These are phyloP conservation scores for Lepidurus apus DNA, from an alignment of 1,140 invertebrate species.

Conservation along the genomic window DNA sequence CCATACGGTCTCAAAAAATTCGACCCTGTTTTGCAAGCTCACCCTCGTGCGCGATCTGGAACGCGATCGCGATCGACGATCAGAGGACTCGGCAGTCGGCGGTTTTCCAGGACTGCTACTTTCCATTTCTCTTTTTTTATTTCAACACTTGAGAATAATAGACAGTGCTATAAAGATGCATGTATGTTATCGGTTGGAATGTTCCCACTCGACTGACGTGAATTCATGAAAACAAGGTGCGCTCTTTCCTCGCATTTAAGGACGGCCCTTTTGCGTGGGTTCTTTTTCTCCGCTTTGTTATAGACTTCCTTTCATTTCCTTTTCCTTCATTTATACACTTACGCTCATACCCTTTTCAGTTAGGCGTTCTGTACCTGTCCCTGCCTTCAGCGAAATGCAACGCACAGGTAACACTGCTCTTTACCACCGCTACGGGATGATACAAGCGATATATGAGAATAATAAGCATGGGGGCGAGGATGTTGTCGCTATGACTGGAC, in stretches of 20 bases:
- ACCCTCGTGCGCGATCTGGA: conserved; percentile 26
- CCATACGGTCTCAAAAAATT: conserved; percentile 32
- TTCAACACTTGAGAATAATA: background rate
- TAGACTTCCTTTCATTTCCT: conserved; percentile 10
- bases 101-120: conserved; percentile 31
- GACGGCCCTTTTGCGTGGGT: background rate
- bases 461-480: background rate
- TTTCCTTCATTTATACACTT: background rate
- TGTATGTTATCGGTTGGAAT: background rate
- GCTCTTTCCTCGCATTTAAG: conserved; percentile 15
- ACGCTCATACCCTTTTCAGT: background rate
- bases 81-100: background rate
- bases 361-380: background rate
- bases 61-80: background rate
- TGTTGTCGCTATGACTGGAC: background rate
- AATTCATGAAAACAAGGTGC: conserved; percentile 10
- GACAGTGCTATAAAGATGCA: background rate
- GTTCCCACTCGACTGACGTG: conserved; percentile 1
- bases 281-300: background rate
- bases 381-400: background rate
- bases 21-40: conserved; percentile 24
- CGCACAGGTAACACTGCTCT: background rate
- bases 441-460: background rate
- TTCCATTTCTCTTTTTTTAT: conserved; percentile 26
- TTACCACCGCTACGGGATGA: background rate